Percentiles rank a stretch among this genome's conserved stretches.
Conservation (phyloP, 2,113 vertebrate species). For the Leptobrachium leishanense region DNA sequence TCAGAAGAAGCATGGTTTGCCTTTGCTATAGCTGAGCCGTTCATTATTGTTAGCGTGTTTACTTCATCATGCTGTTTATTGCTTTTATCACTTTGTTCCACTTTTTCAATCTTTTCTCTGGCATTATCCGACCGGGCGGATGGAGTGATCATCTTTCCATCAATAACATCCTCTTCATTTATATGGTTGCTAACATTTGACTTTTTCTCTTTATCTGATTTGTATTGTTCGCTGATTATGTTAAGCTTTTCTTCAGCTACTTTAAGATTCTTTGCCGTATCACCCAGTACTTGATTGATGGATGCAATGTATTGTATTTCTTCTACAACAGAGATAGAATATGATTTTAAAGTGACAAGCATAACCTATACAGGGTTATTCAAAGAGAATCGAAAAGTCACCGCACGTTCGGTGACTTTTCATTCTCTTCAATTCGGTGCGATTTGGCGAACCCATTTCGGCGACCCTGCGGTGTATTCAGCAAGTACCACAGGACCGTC, state of each 20-base stretch:
- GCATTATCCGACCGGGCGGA: neutral
- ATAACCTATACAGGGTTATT: neutral
- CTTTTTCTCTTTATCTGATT: slow-evolving; percentile 40
- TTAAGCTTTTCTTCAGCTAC: slow-evolving; percentile 54
- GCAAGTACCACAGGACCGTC: too few species aligned
- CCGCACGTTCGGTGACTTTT: too few species aligned
- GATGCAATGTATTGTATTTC: slow-evolving; percentile 56
- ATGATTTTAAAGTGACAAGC: neutral
- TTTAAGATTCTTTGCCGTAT: slow-evolving; percentile 56
- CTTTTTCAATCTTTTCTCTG: neutral
- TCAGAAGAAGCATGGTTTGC: neutral
- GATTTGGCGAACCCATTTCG: too few species aligned
- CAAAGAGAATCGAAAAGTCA: too few species aligned
- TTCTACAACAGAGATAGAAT: slow-evolving; percentile 53
- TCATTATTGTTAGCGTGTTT: neutral
- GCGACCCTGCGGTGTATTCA: too few species aligned
- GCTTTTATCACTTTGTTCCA: neutral
- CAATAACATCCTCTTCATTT: neutral
- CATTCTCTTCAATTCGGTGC: too few species aligned
- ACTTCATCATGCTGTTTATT: neutral
- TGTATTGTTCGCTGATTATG: slow-evolving; percentile 41
- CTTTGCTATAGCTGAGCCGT: neutral
- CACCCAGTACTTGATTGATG: slow-evolving; percentile 56
- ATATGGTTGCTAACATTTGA: slow-evolving; percentile 43
- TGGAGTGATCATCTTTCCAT: neutral